Percentiles rank a stretch among this genome's conserved stretches.
Conservation (phyloP, 2,888 invertebrate species). For the Cephalotes varians region DNA sequence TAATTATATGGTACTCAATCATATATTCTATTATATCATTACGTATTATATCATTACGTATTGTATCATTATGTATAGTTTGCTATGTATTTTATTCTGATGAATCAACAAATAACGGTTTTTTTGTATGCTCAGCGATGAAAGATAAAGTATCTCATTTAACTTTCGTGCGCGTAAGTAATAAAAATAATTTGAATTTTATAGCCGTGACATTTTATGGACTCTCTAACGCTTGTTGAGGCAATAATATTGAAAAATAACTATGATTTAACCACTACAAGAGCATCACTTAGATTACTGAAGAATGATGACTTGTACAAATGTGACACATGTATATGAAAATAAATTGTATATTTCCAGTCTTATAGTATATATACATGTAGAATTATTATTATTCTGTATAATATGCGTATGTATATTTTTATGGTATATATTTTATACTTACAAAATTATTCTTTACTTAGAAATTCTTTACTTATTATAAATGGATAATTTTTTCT, state of each 20-base stretch:
- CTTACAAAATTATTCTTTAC: not conserved
- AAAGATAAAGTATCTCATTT: not conserved
- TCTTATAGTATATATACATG: not conserved
- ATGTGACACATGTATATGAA: not conserved
- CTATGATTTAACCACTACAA: not conserved
- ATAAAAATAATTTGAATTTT: slow-evolving; percentile 24
- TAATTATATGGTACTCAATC: not conserved
- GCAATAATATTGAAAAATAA: not conserved
- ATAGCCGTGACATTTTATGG: slow-evolving; percentile 6
- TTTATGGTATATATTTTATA: not conserved
- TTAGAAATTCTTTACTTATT: not conserved
- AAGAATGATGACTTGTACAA: not conserved
- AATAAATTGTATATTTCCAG: not conserved
- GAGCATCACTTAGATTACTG: too few species aligned
- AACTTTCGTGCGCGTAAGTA: not conserved
- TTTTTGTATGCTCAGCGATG: too few species aligned
- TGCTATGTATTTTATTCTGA: not conserved
- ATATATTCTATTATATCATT: not conserved
- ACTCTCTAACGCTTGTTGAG: not conserved
- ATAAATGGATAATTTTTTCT: not conserved
- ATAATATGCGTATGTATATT: not conserved
- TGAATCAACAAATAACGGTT: slow-evolving; percentile 17
- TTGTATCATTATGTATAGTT: too few species aligned
- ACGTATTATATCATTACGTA: not conserved
- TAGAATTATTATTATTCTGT: not conserved